Conservation (phyloP, 2,113 vertebrate species). For the Galbula dea region DNA sequence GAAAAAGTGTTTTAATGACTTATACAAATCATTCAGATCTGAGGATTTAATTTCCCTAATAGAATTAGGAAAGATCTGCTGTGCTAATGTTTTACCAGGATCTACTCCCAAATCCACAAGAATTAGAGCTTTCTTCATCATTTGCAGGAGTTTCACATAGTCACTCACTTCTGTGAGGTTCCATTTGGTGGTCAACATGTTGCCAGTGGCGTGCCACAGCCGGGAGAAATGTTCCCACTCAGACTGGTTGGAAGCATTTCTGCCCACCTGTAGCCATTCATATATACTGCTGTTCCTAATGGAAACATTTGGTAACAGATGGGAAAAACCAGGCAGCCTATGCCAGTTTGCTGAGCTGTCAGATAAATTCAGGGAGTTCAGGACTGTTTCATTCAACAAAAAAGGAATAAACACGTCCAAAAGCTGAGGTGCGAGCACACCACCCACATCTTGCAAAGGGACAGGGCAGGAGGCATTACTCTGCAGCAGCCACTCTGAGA, state of each 20-base stretch:
- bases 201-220: not conserved
- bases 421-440: not conserved
- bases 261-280: not conserved
- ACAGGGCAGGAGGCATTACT: not conserved
- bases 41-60: not conserved
- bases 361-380: not conserved
- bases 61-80: not conserved
- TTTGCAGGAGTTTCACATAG: conserved; percentile 42
- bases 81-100: not conserved
- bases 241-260: not conserved
- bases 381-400: not conserved
- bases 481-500: not conserved
- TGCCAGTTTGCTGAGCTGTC: not conserved
- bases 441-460: not conserved
- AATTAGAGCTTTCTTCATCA: conserved; percentile 18
- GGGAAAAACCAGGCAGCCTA: not conserved
- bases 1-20: not conserved
- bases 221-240: not conserved
- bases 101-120: conserved; percentile 10
- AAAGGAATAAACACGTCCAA: not conserved
- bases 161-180: conserved; percentile 25
- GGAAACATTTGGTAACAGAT: not conserved
- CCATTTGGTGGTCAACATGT: conserved; percentile 31
- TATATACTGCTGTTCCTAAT: not conserved
- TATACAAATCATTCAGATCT: not conserved